Conservation (phyloP, 2,888 invertebrate genomes). For the Caenorhabditis sp. region DNA sequence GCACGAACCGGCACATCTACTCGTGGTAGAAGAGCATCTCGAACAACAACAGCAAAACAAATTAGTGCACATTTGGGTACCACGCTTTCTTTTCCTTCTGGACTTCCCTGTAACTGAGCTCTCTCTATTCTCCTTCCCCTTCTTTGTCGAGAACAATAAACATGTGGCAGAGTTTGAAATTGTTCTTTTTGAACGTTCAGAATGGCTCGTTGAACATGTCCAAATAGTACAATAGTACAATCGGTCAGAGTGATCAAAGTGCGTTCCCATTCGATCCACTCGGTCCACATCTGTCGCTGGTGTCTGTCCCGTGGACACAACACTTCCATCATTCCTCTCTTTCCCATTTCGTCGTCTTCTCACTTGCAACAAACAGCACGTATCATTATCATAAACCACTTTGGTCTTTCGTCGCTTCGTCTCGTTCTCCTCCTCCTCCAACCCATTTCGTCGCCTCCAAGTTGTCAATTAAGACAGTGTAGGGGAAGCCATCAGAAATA, state of each 20-base stretch:
- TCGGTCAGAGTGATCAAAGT: too few species aligned
- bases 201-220: neutral
- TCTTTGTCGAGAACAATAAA: slow-evolving; percentile 54
- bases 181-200: slow-evolving; percentile 5
- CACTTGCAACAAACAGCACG: slow-evolving; percentile 43
- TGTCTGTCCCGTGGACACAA: too few species aligned
- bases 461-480: slow-evolving; percentile 17
- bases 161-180: slow-evolving; percentile 54
- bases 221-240: too few species aligned
- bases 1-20: slow-evolving; percentile 40
- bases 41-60: neutral
- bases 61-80: slow-evolving; percentile 51
- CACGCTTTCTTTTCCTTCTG: slow-evolving; percentile 24
- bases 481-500: slow-evolving; percentile 3
- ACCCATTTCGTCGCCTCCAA: slow-evolving; percentile 32
- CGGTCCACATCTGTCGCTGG: too few species aligned
- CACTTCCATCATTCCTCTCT: too few species aligned
- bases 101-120: neutral
- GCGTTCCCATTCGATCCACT: too few species aligned
- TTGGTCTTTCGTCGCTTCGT: slow-evolving; percentile 16
- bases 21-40: slow-evolving; percentile 21
- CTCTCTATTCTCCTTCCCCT: slow-evolving; percentile 3
- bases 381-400: slow-evolving; percentile 27
- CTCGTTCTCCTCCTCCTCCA: slow-evolving; percentile 7
- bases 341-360: slow-evolving; percentile 8